Conservation (phyloP, 2,113 vertebrate species). For the Chiloscyllium plagiosum region DNA sequence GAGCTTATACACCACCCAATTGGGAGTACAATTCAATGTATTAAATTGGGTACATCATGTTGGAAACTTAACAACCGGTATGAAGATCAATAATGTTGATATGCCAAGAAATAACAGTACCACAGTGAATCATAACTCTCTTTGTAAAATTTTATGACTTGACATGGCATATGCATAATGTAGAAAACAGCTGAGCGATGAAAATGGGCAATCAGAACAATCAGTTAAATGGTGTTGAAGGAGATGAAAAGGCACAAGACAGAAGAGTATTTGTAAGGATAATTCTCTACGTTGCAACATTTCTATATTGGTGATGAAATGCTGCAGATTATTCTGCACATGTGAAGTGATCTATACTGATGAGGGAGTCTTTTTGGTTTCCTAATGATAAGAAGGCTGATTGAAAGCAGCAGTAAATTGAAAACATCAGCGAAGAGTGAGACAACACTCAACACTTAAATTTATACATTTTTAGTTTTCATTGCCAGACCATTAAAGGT, state of each 20-base stretch:
- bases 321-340: too few relatives aligned
- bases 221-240: background rate
- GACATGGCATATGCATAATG: background rate
- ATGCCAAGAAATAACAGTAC: background rate
- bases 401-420: background rate
- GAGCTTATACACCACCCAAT: too few relatives aligned
- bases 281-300: background rate
- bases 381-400: background rate
- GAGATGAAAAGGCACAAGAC: background rate
- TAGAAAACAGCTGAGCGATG: background rate
- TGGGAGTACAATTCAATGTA: too few relatives aligned
- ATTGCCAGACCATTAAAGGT: background rate
- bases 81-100: background rate
- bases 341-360: too few relatives aligned
- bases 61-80: background rate
- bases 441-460: background rate
- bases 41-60: too few relatives aligned
- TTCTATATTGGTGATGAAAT: background rate
- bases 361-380: too few relatives aligned
- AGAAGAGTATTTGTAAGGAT: background rate
- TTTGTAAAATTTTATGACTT: background rate
- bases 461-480: background rate
- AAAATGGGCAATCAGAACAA: background rate
- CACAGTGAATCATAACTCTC: background rate
- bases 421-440: background rate